These are phyloP conservation scores for Gambelia wislizenii DNA, from an alignment of 2,797 vertebrate species.

Conservation along the genomic window DNA sequence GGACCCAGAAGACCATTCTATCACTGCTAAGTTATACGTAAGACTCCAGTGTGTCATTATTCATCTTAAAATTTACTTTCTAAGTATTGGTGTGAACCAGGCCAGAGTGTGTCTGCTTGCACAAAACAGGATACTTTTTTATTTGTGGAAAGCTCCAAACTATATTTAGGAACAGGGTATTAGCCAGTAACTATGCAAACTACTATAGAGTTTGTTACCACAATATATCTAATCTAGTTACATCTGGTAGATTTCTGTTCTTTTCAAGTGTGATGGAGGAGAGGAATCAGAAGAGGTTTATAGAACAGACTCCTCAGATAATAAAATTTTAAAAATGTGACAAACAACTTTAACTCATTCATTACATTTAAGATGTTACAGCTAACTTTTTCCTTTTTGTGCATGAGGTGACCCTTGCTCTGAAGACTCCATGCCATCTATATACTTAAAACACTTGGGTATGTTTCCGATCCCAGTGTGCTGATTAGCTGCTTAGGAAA, in stretches of 20 bases:
- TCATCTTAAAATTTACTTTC: no score
- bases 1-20: no score
- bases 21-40: no score
- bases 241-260: neutral
- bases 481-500: no score
- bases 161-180: neutral
- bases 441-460: no score
- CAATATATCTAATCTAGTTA: neutral
- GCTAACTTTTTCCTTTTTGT: neutral
- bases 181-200: neutral
- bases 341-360: neutral
- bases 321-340: neutral
- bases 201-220: neutral
- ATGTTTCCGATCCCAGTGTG: no score
- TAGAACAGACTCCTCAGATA: neutral
- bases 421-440: neutral
- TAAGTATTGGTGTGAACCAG: no score
- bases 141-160: neutral
- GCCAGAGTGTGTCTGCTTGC: neutral
- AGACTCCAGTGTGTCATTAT: no score
- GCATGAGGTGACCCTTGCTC: neutral
- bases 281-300: neutral
- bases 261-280: no score
- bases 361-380: neutral
- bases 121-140: neutral